phyloP scores from a whole-genome alignment of 2,888 invertebrate species.

The Ichneumon xanthorius region DNA sequence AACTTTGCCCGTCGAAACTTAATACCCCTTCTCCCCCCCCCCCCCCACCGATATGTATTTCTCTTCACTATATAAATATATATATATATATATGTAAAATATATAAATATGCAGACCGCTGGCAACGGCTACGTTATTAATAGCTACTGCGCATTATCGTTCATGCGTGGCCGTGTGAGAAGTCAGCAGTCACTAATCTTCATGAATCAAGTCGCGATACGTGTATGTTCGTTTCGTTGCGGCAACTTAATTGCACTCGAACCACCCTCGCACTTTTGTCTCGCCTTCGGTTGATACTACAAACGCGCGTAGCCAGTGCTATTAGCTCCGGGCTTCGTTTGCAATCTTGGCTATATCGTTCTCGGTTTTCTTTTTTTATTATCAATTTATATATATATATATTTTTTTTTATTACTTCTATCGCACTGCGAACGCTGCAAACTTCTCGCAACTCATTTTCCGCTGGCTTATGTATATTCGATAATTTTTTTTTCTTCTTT shows the following conservation, averaged over 20 bases:
- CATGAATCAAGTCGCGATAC: conserved; percentile 76
- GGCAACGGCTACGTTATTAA: conserved; percentile 78
- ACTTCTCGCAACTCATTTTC: too few relatives aligned
- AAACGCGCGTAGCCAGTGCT: neutral
- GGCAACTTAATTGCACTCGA: conserved; percentile 70
- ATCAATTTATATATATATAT: too few relatives aligned
- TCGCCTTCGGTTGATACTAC: conserved; percentile 28
- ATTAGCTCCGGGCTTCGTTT: neutral
- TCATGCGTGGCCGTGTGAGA: conserved; percentile 77
- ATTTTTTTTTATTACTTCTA: too few relatives aligned
- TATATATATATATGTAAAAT: conserved; percentile 36
- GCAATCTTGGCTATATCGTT: conserved; percentile 11
- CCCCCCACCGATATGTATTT: neutral
- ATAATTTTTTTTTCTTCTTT: too few relatives aligned
- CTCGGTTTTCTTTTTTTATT: neutral
- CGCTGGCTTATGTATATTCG: too few relatives aligned
- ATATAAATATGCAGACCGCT: conserved; percentile 56
- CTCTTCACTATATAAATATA: neutral
- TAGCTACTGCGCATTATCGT: conserved; percentile 83
- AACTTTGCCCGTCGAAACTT: conserved; percentile 53
- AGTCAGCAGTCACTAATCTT: conserved; percentile 76
- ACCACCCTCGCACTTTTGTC: conserved; percentile 69
- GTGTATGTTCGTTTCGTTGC: conserved; percentile 56
- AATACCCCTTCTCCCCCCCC: neutral
- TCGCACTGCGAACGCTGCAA: too few relatives aligned